Conservation (phyloP, 2,113 vertebrate genomes). For the Aspiorhynchus laticeps region DNA sequence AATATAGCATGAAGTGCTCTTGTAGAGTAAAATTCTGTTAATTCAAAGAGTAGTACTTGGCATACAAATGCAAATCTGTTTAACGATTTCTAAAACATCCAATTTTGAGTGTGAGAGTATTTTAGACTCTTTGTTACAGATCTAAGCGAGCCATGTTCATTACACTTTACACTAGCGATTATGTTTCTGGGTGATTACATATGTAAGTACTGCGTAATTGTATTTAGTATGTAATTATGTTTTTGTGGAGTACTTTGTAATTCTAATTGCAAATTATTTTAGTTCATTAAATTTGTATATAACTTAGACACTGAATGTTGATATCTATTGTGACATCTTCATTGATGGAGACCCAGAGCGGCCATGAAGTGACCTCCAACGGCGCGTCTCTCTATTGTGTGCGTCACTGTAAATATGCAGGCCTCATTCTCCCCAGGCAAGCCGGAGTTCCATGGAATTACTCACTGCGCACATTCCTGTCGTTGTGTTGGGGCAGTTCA, state of each 20-base stretch:
- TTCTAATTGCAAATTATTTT: background rate
- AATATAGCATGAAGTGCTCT: background rate
- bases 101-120: background rate
- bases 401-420: constrained; percentile 34
- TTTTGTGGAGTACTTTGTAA: background rate
- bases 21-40: background rate
- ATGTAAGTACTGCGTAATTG: background rate
- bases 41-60: background rate
- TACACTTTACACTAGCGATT: background rate
- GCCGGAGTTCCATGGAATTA: constrained; percentile 57
- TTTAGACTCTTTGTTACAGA: background rate
- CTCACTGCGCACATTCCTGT: constrained; percentile 59
- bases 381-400: constrained; percentile 46
- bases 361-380: constrained; percentile 20
- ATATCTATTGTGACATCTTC: constrained; percentile 15
- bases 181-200: background rate
- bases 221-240: background rate
- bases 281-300: background rate
- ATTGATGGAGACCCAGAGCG: background rate
- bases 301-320: background rate
- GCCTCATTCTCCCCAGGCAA: constrained; percentile 46
- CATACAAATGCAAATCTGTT: background rate
- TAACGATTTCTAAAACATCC: background rate
- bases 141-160: background rate
- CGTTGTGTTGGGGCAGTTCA: constrained; percentile 48